Base-by-base conservation (phyloP, 1,140 invertebrate species). In the Bradysia coprophila region DNA sequence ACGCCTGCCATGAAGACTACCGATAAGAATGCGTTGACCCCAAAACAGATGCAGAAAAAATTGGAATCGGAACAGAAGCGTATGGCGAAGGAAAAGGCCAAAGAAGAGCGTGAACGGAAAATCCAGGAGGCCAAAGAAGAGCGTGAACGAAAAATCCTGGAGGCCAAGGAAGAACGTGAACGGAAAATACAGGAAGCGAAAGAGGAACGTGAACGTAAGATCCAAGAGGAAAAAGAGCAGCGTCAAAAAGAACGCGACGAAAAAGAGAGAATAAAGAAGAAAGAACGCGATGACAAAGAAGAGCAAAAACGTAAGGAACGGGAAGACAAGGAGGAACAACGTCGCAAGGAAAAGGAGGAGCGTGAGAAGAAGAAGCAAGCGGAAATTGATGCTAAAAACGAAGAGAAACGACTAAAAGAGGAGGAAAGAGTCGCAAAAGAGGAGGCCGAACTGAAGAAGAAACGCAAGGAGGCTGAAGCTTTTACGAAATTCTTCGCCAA, bases 401-500 rank as follows among this genome's bases (percentile, higher is more conserved):
- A 9, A 38, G 71, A 66, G 47, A 64, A 69, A 46, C 63, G 65
- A 2, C 69, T 71, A 45, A 57, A 63, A 18, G 71, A 73, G 45
- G 67, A 79, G 56, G 65, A 74, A 56, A 71, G 73, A 58, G 66
- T 70, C 47, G 65, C 63, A 55, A 68, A 67, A 45, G 73, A 78
- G 54, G 47, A 4, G 13, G 15, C 10, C 3, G 22, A 22, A 38
- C 16, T 28, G 71, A 74, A 54, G 69, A 78, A 49, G 75, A 77
- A 78, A 51, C 71, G 76, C 44, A 84, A 83, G 52, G 72, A 72
- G 1, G 76, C 76, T 8, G 73, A 75, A 32, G 76, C 72, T 20
- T 86, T 89, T 55, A 73, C 66, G 1, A 86, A 76, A 49, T 90
- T 88, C 57, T 88, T 86, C 59, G 73, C 80, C 11, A 80, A 81